Base-by-base conservation (phyloP, 2,797 vertebrate genomes). In the Apodemus agrarius region DNA sequence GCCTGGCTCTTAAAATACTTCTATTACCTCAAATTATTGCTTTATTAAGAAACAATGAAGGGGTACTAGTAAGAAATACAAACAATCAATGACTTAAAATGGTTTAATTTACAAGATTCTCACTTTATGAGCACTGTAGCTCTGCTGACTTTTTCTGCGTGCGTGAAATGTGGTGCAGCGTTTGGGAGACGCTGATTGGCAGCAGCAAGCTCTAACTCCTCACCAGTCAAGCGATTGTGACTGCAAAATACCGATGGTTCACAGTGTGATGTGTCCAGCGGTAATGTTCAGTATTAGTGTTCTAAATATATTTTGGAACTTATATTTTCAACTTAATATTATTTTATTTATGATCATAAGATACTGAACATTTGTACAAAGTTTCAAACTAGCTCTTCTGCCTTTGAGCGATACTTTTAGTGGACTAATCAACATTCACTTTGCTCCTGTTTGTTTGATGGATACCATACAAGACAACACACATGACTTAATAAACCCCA, bases 301-400 rank as follows among this genome's bases (percentile, higher is more conserved):
- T 65, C 43, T 80, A 49, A 75, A 49, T n/a, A 12, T 26, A 74
- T 75, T 81, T 63, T 89, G 21, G 46, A 46, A 24, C 2, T 61
- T 74, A 24, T 52, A 72, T 40, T 52, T 80, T 89, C 69, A 89
- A 40, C 46, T 63, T 82, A 52, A 57, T 67, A 40, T 43, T 81
- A 87, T 7, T 89, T 65, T 93, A 91, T 46, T 94, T 88, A 83
- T 87, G 91, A 72, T 96, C 17, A 81, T 10, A 85, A 91, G 43
- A 14, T n/a, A 90, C 0, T 34, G 12, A 90, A 40, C 46, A 96
- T 80, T 96, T 89, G 14, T 16, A 95, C 46, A 34, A 87, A 92
- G 91, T 78, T 88, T 84, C 14, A 79, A 89, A 97, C 12, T 59
- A 75, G 26, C 49, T 40, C 40, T 96, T 29, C 69, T 94, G 34